These are phyloP conservation scores for Pangasianodon hypophthalmus DNA, from an alignment of 2,113 vertebrate genomes.

Conservation along the genomic window DNA sequence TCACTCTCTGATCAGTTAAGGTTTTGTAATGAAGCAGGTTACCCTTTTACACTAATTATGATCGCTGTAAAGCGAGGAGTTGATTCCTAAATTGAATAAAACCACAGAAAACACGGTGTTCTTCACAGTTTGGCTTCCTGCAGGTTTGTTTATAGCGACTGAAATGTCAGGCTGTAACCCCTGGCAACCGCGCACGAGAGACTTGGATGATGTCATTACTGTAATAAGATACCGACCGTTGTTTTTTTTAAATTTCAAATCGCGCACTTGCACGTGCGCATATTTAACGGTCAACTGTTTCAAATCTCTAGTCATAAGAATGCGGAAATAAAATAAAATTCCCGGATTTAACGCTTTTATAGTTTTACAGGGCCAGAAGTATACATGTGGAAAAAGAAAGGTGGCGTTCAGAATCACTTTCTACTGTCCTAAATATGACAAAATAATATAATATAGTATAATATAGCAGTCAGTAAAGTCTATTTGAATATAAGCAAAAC, in stretches of 20 bases:
- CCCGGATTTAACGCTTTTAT: neutral
- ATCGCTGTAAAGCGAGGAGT: neutral
- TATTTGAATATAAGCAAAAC: neutral
- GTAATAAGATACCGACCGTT: conserved; percentile 7
- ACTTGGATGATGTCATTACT: conserved; percentile 48
- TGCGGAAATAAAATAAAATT: neutral
- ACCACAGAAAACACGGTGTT: neutral
- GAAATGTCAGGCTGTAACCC: conserved; percentile 53
- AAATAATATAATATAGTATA: neutral
- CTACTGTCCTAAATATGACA: accelerated
- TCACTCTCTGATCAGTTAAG: neutral
- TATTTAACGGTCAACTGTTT: neutral
- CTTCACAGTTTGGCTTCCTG: conserved; percentile 12
- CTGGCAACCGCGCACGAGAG: conserved; percentile 50
- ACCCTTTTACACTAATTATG: neutral
- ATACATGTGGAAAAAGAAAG: neutral
- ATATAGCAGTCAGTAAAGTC: neutral
- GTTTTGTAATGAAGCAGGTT: too few relatives aligned
- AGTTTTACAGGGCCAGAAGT: neutral
- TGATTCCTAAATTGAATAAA: neutral
- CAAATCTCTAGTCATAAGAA: too few relatives aligned
- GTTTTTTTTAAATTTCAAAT: neutral
- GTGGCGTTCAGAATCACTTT: neutral
- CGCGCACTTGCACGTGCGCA: neutral
- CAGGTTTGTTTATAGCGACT: conserved; percentile 17